Evolutionary conservation across 92 coral and sea anemone species (phyloP).

Genomic region (Zoanthus solanderi): DNA sequence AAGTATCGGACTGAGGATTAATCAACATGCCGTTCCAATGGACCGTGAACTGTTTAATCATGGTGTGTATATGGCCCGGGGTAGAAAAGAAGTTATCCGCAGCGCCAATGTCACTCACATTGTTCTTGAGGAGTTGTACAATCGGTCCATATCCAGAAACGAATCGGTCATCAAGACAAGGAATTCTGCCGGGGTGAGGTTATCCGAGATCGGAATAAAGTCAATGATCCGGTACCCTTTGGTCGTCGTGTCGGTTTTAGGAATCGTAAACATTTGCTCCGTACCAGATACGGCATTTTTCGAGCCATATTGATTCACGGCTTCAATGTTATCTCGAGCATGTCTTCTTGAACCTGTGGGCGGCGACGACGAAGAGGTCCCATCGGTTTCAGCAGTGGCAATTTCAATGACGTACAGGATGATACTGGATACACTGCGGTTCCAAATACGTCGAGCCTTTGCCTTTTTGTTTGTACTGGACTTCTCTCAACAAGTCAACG

Average conservation of each 20-base stretch:
- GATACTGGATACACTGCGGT: no score
- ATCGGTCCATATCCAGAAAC: neutral
- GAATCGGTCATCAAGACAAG: neutral
- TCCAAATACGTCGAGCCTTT: no score
- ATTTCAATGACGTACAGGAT: no score
- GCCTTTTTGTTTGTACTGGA: no score
- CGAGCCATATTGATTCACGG: neutral
- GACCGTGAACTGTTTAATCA: neutral
- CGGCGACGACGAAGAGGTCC: neutral
- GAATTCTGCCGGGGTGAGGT: conserved; percentile 40
- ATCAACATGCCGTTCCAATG: neutral
- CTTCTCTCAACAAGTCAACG: no score
- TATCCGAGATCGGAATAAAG: neutral
- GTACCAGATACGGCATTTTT: neutral
- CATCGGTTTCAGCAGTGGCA: no score
- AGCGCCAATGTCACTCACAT: neutral
- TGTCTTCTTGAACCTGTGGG: neutral
- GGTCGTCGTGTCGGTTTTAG: neutral
- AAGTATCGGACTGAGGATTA: neutral
- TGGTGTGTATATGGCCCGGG: neutral
- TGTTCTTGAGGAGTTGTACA: neutral
- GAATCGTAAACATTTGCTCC: neutral
- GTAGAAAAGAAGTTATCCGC: neutral
- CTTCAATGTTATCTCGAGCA: neutral
- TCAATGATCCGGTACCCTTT: neutral